phyloP scores from a whole-genome alignment of 1,140 invertebrate species.

The Heliconius hermathena region DNA sequence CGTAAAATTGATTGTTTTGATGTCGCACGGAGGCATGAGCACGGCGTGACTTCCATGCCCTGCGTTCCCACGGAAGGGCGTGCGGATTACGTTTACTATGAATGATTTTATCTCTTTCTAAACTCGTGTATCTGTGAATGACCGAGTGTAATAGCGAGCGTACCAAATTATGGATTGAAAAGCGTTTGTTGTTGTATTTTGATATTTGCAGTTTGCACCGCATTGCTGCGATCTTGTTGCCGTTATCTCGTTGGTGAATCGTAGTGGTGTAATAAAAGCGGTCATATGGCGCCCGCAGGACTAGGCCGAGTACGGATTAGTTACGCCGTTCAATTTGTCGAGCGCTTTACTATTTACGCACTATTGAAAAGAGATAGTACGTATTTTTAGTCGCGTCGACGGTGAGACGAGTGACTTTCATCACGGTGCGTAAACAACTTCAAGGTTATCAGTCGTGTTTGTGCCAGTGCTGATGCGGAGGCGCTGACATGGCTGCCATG shows the following conservation, averaged over 20 bases:
- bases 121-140: conserved; percentile 80
- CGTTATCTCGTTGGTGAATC: conserved; percentile 64
- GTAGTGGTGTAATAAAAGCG: conserved; percentile 55
- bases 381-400: conserved; percentile 75
- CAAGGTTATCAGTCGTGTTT: conserved; percentile 74
- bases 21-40: conserved; percentile 69
- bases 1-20: conserved; percentile 75
- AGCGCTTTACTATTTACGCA: conserved; percentile 74
- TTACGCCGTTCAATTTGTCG: conserved; percentile 66
- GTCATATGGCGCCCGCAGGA: conserved; percentile 66
- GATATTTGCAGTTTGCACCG: conserved; percentile 71
- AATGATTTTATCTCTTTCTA: conserved; percentile 82
- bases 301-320: conserved; percentile 59
- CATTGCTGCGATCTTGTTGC: conserved; percentile 62
- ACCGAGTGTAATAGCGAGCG: conserved; percentile 78
- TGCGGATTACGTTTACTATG: conserved; percentile 81
- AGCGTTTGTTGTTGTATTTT: conserved; percentile 79
- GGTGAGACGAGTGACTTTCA: conserved; percentile 69
- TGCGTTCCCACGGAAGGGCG: conserved; percentile 79
- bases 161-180: conserved; percentile 80
- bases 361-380: conserved; percentile 76
- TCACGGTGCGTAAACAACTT: conserved; percentile 78
- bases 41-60: conserved; percentile 81
- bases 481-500: conserved; percentile 70
- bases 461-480: conserved; percentile 65